Percentiles rank a stretch among this genome's conserved stretches.
Conservation (phyloP, 2,113 vertebrate species). For the Aphelocoma coerulescens region DNA sequence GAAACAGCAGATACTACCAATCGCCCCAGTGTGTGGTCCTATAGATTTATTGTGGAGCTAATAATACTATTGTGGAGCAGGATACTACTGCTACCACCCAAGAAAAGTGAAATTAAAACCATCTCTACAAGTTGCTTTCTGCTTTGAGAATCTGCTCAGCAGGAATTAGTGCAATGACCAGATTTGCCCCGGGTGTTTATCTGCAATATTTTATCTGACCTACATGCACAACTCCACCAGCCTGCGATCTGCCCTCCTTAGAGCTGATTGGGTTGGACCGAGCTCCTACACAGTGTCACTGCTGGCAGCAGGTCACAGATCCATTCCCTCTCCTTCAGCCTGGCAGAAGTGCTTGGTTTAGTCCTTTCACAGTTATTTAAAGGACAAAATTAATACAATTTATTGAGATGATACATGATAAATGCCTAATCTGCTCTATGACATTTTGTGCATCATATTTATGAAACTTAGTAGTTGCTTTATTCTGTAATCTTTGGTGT, state of each 20-base stretch:
- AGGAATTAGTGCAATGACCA: neutral
- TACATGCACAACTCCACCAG: neutral
- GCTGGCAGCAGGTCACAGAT: neutral
- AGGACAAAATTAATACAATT: neutral
- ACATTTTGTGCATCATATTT: neutral
- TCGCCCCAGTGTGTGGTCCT: neutral
- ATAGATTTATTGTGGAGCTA: neutral
- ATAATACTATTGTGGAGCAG: neutral
- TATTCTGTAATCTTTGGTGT: neutral
- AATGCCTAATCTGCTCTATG: neutral
- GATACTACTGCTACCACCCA: neutral
- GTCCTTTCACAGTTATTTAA: neutral
- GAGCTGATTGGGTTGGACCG: neutral
- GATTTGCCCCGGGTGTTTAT: neutral
- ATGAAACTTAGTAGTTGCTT: neutral
- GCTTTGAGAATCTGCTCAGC: neutral
- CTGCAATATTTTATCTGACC: conserved; percentile 1
- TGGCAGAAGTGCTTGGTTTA: neutral
- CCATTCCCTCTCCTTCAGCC: neutral
- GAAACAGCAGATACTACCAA: neutral
- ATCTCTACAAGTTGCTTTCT: neutral
- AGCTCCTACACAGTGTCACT: neutral
- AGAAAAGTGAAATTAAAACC: neutral
- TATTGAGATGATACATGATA: neutral
- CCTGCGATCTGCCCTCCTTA: neutral